Percentiles rank a stretch among this genome's conserved stretches.
phyloP scores from a whole-genome alignment of 2,113 vertebrate genomes.

The Acanthisitta chloris region DNA sequence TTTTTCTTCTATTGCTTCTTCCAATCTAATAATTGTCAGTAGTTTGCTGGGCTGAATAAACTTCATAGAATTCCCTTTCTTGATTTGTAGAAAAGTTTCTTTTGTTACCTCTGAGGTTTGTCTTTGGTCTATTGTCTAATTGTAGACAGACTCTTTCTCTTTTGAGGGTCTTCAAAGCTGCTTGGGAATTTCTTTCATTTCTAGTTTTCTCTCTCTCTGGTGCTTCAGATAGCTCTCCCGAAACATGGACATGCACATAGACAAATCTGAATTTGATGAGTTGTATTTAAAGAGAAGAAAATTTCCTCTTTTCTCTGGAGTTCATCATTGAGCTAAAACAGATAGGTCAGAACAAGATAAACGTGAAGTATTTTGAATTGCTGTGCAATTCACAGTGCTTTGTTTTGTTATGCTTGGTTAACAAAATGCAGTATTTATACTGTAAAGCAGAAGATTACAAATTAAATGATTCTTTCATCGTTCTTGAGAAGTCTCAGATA shows the following conservation, averaged over 20 bases:
- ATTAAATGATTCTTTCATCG: background rate
- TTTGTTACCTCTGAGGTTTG: background rate
- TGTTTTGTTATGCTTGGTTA: background rate
- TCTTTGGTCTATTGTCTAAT: background rate
- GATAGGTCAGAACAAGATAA: background rate
- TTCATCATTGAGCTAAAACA: background rate
- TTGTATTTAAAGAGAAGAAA: background rate
- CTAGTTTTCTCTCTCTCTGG: background rate
- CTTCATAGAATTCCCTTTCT: background rate
- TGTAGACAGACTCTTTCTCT: background rate
- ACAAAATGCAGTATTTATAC: background rate
- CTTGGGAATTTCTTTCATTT: background rate
- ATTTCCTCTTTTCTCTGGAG: background rate
- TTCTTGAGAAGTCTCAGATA: background rate
- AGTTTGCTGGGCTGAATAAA: background rate
- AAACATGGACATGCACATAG: background rate
- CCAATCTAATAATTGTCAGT: background rate
- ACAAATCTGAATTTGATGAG: background rate
- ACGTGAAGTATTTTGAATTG: background rate
- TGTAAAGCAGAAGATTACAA: background rate
- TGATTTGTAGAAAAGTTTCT: background rate
- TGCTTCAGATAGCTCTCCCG: background rate
- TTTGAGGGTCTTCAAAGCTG: background rate
- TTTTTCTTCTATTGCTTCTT: background rate
- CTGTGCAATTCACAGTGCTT: background rate